Evolutionary conservation across 2,113 vertebrate species (phyloP), one percentile per base, ranked within the genome.

Genomic region (Lagopus leucura): DNA sequence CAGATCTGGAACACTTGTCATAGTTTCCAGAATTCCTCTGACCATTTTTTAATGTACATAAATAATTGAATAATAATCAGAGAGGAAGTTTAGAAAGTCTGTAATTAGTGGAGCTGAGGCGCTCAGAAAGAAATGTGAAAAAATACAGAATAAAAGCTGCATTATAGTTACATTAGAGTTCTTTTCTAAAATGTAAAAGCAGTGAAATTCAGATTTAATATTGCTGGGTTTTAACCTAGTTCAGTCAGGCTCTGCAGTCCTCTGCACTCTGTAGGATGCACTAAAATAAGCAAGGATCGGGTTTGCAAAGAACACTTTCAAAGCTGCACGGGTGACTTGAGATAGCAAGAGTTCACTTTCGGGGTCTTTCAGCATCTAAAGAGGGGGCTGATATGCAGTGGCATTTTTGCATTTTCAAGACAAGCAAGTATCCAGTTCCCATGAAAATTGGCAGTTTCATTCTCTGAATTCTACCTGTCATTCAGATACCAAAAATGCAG

Each of bases 61-160:
- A 94, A 86, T 95, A 96, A 95, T 95, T 91, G 89, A 96, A 83
- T 90, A 83, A 89, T 89, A 95, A 94, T 95, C 82, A 77, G 79
- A 65, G 43, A 60, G 65, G 89, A 88, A 91, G 93, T 85, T 90
- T 88, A 81, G 93, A 94, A 90, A 92, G 77, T 79, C 90, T 91
- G 90, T 74, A 74, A 63, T 94, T 86, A 84, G 83, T 79, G 83
- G 71, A 86, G 47, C 88, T 89, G 88, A 94, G 87, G 64, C 85
- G 74, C 76, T 95, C 82, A 71, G 80, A 86, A 92, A 82, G 70
- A 86, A 76, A 73, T 4, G 11, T 63, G 72, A 78, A 89, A 27
- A 82, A 77, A 58, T 55, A 6, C 30, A 8, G n/a, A n/a, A 8
- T 1, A 72, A 79, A 90, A 88, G 81, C 66, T 92, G 48, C 82